phyloP scores from a whole-genome alignment of 2,888 invertebrate genomes.

The Scrobipalpa atriplicella region DNA sequence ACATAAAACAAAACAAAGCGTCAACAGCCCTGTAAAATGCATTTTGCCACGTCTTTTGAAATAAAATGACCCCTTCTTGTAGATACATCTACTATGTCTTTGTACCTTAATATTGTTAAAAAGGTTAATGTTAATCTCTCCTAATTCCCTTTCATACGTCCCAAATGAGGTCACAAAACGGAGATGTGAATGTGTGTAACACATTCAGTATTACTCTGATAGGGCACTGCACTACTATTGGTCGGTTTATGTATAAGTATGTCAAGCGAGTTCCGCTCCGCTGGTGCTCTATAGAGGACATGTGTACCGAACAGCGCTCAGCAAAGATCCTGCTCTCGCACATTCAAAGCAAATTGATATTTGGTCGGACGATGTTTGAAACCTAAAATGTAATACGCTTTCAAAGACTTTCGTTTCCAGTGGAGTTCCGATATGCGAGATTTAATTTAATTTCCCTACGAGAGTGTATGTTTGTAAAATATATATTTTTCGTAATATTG shows the following conservation, averaged over 20 bases:
- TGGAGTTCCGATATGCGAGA: background rate
- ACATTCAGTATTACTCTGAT: background rate
- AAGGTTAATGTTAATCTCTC: background rate
- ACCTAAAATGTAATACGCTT: background rate
- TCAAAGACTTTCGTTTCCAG: background rate
- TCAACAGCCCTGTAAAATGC: too few species aligned
- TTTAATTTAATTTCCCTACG: background rate
- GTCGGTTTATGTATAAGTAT: background rate
- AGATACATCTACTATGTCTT: too few species aligned
- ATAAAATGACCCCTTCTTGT: too few species aligned
- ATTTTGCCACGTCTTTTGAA: too few species aligned
- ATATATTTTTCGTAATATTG: background rate
- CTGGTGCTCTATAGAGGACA: slow-evolving; percentile 3
- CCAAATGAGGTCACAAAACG: slow-evolving; percentile 1
- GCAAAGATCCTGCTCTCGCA: background rate
- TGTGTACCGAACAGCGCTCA: slow-evolving; percentile 2
- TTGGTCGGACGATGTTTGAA: background rate
- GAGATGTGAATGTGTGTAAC: background rate
- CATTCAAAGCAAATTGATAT: slow-evolving; percentile 12
- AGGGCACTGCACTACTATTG: background rate
- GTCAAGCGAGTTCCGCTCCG: background rate
- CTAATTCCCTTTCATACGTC: background rate
- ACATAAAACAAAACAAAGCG: too few species aligned
- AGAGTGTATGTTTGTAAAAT: too few species aligned
- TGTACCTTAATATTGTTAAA: too few species aligned